These are phyloP conservation scores for Peromyscus melanophrys DNA, from an alignment of 2,797 vertebrate genomes.

Conservation along the genomic window DNA sequence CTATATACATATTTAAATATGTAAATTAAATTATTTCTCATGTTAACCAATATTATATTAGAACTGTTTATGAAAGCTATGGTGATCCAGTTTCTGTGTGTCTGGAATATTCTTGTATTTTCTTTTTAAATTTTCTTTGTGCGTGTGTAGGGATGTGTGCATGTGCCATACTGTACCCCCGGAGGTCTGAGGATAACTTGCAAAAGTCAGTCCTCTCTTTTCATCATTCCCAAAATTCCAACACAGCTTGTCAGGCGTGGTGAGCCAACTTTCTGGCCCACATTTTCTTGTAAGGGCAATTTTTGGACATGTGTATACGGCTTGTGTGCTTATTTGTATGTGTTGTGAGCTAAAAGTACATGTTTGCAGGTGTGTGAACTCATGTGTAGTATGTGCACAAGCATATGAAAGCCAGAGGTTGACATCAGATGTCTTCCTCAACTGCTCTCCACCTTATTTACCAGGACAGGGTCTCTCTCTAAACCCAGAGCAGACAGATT, in stretches of 20 bases:
- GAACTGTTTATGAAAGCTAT: constrained; percentile 2
- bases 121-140: not conserved
- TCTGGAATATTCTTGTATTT: not conserved
- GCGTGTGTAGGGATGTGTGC: too few relatives aligned
- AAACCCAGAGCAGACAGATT: not conserved
- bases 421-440: not conserved
- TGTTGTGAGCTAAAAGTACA: not conserved
- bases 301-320: not conserved
- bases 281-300: not conserved
- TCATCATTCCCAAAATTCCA: not conserved
- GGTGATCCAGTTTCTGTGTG: not conserved
- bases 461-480: not conserved
- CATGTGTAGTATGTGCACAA: too few relatives aligned
- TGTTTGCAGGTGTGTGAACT: not conserved
- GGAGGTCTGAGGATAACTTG: too few relatives aligned
- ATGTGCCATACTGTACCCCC: too few relatives aligned
- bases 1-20: not conserved
- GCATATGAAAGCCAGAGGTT: not conserved
- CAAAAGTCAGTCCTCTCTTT: not conserved
- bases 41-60: not conserved
- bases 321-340: not conserved
- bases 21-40: not conserved
- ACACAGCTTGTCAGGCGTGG: not conserved
- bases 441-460: not conserved
- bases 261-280: not conserved